Evolutionary conservation across 2,888 invertebrate genomes (phyloP), one percentile per base, ranked within the genome.

Genomic region (Troilus luridus): DNA sequence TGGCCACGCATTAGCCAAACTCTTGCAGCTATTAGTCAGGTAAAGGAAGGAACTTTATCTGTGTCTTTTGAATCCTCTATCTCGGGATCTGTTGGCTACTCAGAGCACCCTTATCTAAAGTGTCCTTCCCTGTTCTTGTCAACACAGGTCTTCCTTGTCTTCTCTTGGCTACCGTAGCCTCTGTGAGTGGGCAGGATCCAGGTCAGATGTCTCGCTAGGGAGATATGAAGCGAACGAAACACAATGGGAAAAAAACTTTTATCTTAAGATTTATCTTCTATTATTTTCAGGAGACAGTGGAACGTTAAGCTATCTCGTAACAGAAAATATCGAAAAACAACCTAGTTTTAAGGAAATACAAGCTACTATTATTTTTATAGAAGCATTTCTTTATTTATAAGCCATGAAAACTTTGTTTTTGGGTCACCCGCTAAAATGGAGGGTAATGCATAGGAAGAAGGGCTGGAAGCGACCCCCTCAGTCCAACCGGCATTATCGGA

Each of bases 61-160:
- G 81, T 56, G 81, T 85, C 81, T 85, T 85, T 85, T 85, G 81
- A 85, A 56, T 41, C 81, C 81, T 21, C 54, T 85, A 85, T 85
- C 81, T 85, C 54, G 54, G 54, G 54, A 85, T 85, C 81, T 41
- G 21, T n/a, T 85, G 81, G 81, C 81, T 85, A 54, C 81, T 85
- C 81, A n/a, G 81, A 56, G 56, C 56, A 56, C 27, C 27, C 81
- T 85, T 85, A 85, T 85, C 81, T 85, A 21, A 85, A 85, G 81
- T 85, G 81, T 85, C 81, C 81, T 85, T 85, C 81, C 81, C 81
- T 85, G 81, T 85, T 85, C 81, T 85, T 85, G 81, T 85, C 81
- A 85, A 85, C 81, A 85, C 81, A 85, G 81, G 81, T 27, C 81
- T 85, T 85, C 81, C 81, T 85, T 85, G 81, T 85, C 81, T 56